Evolutionary conservation across 2,888 invertebrate genomes (phyloP), one percentile per base, ranked within the genome.

Genomic region (Meghimatium bilineatum): DNA sequence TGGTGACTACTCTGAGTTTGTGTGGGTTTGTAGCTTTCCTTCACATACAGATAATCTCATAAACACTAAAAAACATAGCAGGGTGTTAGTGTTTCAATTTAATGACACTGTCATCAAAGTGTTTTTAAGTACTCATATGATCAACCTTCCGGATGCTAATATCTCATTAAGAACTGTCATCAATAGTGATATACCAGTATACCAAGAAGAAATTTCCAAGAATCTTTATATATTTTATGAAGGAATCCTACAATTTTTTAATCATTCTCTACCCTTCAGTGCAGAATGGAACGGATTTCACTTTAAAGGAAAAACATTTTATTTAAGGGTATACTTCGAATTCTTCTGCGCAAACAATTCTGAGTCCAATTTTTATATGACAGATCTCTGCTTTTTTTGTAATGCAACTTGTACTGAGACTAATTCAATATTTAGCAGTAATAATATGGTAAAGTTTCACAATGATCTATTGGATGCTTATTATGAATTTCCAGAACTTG

Each of bases 121-220:
- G 3, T 74, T 82, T 34, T n/a, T 82, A 10, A 38, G 29, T 26
- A 52, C 12, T 29, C 74, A 52, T 34, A 63, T 75, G 20, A 49
- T 82, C 52, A 75, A 26, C n/a, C 75, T 75, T 34, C 82, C 82
- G 52, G 34, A 82, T 82, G 75, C 82, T 8, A 66, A 12, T 23
- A 60, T 82, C 34, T 49, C 34, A 8, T 66, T 38, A n/a, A 49
- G 36, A 49, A 23, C 32, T 44, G 6, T 32, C 23, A 29, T 26
- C 36, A 1, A 82, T 29, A 17, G 38, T 38, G 74, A 56, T 6
- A 36, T 82, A 63, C 63, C 78, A 26, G 23, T 84, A 12, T 84
- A 80, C 29, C 36, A 52, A 34, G 75, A 84, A 36, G 79, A 80
- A 20, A 75, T 84, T 75, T 67, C 84, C 17, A 66, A 63, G 38